Percentiles rank a stretch among this genome's conserved stretches.
These are phyloP conservation scores for Ascaphus truei DNA, from an alignment of 2,113 vertebrate genomes.

Conservation along the genomic window DNA sequence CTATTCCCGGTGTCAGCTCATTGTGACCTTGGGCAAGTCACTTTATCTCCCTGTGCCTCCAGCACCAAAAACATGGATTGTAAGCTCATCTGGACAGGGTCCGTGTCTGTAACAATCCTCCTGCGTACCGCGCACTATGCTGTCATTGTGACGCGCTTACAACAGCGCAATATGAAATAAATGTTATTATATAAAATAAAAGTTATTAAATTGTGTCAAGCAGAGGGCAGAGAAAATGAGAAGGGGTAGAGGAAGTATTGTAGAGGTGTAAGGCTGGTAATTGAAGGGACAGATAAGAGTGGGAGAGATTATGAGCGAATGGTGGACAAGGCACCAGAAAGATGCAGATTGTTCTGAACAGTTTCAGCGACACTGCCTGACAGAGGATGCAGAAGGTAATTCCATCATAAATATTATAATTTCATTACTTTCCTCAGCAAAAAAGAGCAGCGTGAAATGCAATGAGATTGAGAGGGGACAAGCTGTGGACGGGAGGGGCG, in stretches of 20 bases:
- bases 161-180: no score
- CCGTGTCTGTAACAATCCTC: no score
- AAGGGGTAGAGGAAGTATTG: background rate
- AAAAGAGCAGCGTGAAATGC: constrained; percentile 28
- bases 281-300: background rate
- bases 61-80: no score
- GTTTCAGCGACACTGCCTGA: background rate
- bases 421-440: constrained; percentile 30
- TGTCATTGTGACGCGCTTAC: no score
- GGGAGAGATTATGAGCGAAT: background rate
- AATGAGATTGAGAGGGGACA: constrained; percentile 31
- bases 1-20: no score
- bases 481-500: constrained; percentile 13
- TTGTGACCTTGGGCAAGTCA: no score
- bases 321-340: background rate
- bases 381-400: constrained; percentile 26
- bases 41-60: no score
- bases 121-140: no score
- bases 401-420: constrained; percentile 38
- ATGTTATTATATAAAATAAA: no score
- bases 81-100: no score
- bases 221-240: background rate
- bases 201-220: no score
- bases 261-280: background rate
- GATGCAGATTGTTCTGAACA: constrained; percentile 15